A percentile compares a stretch with the other conserved stretches of the same genome.
Conservation (phyloP, 2,797 vertebrate genomes). For the Lemur catta region DNA sequence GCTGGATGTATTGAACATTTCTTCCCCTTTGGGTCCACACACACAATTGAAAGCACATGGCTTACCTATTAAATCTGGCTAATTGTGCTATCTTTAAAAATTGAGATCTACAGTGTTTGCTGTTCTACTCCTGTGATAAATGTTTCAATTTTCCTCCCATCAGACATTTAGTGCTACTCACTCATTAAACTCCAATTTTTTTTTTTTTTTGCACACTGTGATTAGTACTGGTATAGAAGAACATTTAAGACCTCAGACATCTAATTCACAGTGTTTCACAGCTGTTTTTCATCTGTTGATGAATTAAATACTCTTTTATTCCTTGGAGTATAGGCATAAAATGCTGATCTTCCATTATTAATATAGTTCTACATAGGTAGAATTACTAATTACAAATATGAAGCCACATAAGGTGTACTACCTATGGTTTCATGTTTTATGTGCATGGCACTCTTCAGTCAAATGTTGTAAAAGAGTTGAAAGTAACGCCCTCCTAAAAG, state of each 20-base stretch:
- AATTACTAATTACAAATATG: background rate
- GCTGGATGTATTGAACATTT: background rate
- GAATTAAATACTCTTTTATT: background rate
- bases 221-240: constrained; percentile 51
- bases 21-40: background rate
- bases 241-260: constrained; percentile 60
- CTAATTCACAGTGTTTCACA: background rate
- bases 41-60: background rate
- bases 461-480: background rate
- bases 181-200: constrained; percentile 64
- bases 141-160: constrained; percentile 74
- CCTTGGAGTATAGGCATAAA: background rate
- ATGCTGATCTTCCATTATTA: background rate
- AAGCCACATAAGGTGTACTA: background rate
- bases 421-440: background rate
- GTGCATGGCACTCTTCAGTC: background rate
- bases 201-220: constrained; percentile 66
- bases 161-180: constrained; percentile 67
- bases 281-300: background rate
- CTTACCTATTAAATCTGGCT: background rate
- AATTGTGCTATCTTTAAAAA: constrained; percentile 54
- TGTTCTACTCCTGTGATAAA: constrained; percentile 56
- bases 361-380: background rate
- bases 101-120: constrained; percentile 65
- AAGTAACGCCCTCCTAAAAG: background rate